Percentiles rank a stretch among this genome's conserved stretches.
Evolutionary conservation across 2,113 vertebrate species (phyloP).

Genomic region (Eurypyga helias): DNA sequence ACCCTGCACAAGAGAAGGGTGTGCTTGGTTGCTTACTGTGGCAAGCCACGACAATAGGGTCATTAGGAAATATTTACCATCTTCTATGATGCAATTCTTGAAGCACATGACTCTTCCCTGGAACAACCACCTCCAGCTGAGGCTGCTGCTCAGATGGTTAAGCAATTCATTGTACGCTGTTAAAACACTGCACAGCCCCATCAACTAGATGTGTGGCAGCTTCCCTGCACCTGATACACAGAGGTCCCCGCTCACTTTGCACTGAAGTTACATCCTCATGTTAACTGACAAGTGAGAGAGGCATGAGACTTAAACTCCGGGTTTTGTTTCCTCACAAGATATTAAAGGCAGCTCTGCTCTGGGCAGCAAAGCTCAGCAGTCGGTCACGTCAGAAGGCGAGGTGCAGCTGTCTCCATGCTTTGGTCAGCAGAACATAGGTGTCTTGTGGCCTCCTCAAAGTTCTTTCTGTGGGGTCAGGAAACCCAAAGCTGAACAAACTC

Average conservation of each 20-base stretch:
- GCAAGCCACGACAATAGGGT: not conserved
- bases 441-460: not conserved
- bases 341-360: not conserved
- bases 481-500: not conserved
- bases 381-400: not conserved
- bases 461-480: not conserved
- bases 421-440: not conserved
- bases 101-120: not conserved
- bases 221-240: not conserved
- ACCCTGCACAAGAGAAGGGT: not conserved
- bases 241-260: not conserved
- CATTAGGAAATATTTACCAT: not conserved
- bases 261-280: not conserved
- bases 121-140: not conserved
- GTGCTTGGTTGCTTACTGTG: too few species aligned
- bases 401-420: fast-evolving
- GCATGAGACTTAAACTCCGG: not conserved
- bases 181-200: not conserved
- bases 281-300: not conserved
- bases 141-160: not conserved
- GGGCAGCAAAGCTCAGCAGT: not conserved
- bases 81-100: not conserved
- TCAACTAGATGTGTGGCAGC: not conserved
- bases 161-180: not conserved
- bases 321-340: not conserved